These are phyloP conservation scores for Pica pica DNA, from an alignment of 2,113 vertebrate genomes.

Conservation along the genomic window DNA sequence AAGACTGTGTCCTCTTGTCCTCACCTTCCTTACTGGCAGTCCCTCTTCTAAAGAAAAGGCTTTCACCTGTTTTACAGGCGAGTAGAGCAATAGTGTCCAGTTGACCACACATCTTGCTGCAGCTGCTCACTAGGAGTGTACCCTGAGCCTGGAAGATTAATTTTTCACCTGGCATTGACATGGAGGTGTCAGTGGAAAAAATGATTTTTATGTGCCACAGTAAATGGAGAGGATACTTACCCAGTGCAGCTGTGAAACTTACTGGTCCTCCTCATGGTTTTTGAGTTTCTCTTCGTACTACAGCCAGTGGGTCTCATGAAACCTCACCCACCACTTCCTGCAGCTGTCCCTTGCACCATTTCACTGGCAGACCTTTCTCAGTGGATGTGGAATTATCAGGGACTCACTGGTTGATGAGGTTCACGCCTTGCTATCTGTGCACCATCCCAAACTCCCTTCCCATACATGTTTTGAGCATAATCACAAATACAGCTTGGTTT, in stretches of 20 bases:
- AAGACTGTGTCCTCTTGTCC: background rate
- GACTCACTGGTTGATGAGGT: background rate
- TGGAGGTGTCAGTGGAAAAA: background rate
- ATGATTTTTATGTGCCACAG: rapidly evolving
- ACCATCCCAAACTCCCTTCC: too few species aligned
- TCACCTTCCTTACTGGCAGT: background rate
- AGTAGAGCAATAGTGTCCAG: background rate
- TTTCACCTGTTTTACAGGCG: background rate
- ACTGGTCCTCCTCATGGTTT: rapidly evolving
- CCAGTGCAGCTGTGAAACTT: background rate
- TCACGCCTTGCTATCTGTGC: background rate
- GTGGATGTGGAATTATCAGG: background rate
- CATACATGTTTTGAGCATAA: rapidly evolving
- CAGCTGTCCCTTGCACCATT: rapidly evolving
- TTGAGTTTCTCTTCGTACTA: rapidly evolving
- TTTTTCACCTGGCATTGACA: background rate
- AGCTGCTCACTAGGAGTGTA: background rate
- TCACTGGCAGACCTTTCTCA: background rate
- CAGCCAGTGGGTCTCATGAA: background rate
- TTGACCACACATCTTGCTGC: background rate
- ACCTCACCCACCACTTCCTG: background rate
- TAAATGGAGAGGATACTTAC: rapidly evolving
- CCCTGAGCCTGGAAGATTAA: background rate
- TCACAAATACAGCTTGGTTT: rapidly evolving
- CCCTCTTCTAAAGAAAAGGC: background rate